A percentile compares a stretch with the other conserved stretches of the same genome.
Evolutionary conservation across 2,888 invertebrate genomes (phyloP).

Genomic region (Ypsolopha sequella): DNA sequence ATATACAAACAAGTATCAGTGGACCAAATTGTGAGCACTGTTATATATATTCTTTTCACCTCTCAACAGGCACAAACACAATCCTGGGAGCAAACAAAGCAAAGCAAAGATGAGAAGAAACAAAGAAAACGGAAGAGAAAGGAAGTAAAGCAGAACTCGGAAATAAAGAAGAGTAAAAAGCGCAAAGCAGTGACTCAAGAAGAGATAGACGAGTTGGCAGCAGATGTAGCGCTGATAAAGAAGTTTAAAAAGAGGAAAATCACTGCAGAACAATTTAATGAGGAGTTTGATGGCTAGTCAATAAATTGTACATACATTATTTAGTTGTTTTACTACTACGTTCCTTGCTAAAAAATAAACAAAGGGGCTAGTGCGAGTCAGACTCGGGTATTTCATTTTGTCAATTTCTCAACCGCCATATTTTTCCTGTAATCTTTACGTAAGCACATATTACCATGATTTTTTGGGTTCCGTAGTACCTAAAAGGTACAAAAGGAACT

Average conservation of each 20-base stretch:
- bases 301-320: no score
- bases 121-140: constrained; percentile 74
- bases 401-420: no score
- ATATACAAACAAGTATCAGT: no score
- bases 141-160: constrained; percentile 63
- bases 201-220: constrained; percentile 81
- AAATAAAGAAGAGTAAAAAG: constrained; percentile 51
- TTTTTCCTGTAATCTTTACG: no score
- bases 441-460: no score
- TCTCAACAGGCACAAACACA: constrained; percentile 66
- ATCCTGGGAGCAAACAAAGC: constrained; percentile 84
- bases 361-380: no score
- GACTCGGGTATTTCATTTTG: no score
- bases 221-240: constrained; percentile 86
- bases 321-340: no score
- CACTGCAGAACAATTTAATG: constrained; percentile 74
- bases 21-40: constrained; percentile 7
- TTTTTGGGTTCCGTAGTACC: no score
- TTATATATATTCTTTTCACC: neutral
- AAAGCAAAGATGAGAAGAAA: constrained; percentile 75
- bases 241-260: constrained; percentile 89
- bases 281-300: constrained; percentile 61
- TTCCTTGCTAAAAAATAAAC: no score
- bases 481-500: no score
- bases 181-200: constrained; percentile 72